Base-by-base conservation (phyloP, 2,888 invertebrate genomes). In the Cantharis lateralis region DNA sequence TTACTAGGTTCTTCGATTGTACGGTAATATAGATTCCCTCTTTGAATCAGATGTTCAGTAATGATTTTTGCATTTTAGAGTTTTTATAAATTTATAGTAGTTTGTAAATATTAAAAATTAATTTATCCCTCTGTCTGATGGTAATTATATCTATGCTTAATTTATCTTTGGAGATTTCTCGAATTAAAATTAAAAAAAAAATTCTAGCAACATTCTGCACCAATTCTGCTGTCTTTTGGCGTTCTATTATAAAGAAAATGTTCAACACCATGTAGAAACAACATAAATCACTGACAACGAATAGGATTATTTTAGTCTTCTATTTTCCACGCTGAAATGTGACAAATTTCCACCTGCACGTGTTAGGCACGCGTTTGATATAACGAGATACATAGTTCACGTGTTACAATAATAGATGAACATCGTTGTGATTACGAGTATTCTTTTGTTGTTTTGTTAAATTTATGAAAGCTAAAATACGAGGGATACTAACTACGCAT, bases 361-460 rank as follows among this genome's bases (percentile, higher is more conserved):
- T 81, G 81, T 76, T 28, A 61, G 10, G 18, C 80, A 78, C 78
- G 78, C 70, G 80, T 71, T 48, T 77, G 32, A 74, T 48, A 74
- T 75, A 74, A 76, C 74, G 71, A 77, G 77, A 75, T 48, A 48
- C n/a, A 5, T 2, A 75, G 73, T 74, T 78, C 73, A 78, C 79
- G 79, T 75, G 76, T 75, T 76, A 28, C 26, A 74, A 73, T 78
- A 80, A 81, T 78, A 78, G 76, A 78, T 77, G 78, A 73, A 77
- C 74, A 28, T 73, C 48, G 62, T 73, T 72, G 62, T 71, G 72
- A 72, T 73, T 24, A 28, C 13, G 48, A 48, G 63, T 64, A 68
- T 66, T 18, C 70, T 28, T 72, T 70, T 72, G 48, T 70, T 16
- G n/a, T 16, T 64, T 64, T 20, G 64, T 24, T 66, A 48, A 48